Percentiles rank a stretch among this genome's conserved stretches.
These are phyloP conservation scores for Phortica okadai DNA, from an alignment of 2,888 invertebrate genomes.

Conservation along the genomic window DNA sequence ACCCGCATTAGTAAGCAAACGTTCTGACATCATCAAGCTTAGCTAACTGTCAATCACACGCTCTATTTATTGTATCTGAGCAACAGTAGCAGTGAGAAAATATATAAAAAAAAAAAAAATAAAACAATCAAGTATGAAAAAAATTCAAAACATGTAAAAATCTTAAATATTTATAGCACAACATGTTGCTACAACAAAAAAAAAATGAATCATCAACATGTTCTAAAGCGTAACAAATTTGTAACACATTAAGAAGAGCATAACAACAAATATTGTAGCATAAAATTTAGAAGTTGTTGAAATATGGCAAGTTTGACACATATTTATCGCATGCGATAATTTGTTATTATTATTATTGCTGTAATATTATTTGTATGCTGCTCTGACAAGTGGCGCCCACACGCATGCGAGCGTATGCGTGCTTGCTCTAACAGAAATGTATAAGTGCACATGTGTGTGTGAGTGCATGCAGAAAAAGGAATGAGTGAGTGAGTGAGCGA, in stretches of 20 bases:
- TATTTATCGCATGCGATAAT: conserved; percentile 22
- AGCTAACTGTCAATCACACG: conserved; percentile 67
- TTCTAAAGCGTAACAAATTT: not conserved
- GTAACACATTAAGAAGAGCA: not conserved
- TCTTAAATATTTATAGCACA: not conserved
- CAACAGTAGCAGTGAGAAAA: not conserved
- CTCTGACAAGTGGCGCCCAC: conserved; percentile 25
- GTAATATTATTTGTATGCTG: not conserved
- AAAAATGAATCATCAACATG: not conserved
- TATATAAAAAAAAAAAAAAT: not conserved
- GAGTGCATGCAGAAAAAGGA: not conserved
- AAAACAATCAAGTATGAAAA: not conserved
- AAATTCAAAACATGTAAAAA: not conserved
- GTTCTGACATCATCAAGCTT: conserved; percentile 25
- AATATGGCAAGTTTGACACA: not conserved
- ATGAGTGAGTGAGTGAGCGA: not conserved
- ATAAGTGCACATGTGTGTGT: not conserved
- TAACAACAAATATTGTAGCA: not conserved
- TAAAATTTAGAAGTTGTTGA: not conserved
- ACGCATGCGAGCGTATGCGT: not conserved
- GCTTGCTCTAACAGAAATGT: not conserved
- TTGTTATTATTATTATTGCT: too few species aligned
- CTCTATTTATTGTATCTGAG: conserved; percentile 58
- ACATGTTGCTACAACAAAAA: not conserved
- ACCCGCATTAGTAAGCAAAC: conserved; percentile 20